phyloP scores from a whole-genome alignment of 2,888 invertebrate genomes.

The Loripinus fragilis region DNA sequence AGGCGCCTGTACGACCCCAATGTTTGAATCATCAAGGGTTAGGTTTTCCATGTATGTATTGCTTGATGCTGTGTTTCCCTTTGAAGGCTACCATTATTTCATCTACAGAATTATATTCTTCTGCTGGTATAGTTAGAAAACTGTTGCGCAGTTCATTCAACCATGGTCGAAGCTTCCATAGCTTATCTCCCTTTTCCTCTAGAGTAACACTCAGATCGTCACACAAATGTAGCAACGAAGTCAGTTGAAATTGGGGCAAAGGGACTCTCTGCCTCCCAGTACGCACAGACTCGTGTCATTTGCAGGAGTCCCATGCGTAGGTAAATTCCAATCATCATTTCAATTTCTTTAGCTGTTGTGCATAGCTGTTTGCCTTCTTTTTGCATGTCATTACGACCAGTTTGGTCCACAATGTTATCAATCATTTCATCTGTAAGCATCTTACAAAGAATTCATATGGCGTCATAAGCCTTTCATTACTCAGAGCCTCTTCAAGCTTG shows the following conservation, averaged over 20 bases:
- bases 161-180: constrained; percentile 52
- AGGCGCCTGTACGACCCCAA: constrained; percentile 55
- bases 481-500: constrained; percentile 28
- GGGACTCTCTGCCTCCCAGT: constrained; percentile 34
- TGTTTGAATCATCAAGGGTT: constrained; percentile 51
- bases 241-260: constrained; percentile 34
- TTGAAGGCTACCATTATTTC: constrained; percentile 40
- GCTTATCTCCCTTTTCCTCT: constrained; percentile 28
- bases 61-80: constrained; percentile 28
- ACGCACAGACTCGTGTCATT: constrained; percentile 31
- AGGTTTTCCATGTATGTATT: constrained; percentile 39
- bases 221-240: constrained; percentile 27
- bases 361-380: constrained; percentile 37
- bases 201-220: constrained; percentile 31
- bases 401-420: constrained; percentile 26
- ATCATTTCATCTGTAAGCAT: constrained; percentile 33
- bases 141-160: constrained; percentile 32
- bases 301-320: constrained; percentile 39
- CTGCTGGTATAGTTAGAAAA: constrained; percentile 31
- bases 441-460: constrained; percentile 39
- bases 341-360: constrained; percentile 42
- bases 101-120: constrained; percentile 38
- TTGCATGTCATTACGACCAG: constrained; percentile 24
- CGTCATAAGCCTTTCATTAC: constrained; percentile 21
- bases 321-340: constrained; percentile 31